phyloP scores from a whole-genome alignment of 2,113 vertebrate genomes.

The Apodemus sylvaticus region DNA sequence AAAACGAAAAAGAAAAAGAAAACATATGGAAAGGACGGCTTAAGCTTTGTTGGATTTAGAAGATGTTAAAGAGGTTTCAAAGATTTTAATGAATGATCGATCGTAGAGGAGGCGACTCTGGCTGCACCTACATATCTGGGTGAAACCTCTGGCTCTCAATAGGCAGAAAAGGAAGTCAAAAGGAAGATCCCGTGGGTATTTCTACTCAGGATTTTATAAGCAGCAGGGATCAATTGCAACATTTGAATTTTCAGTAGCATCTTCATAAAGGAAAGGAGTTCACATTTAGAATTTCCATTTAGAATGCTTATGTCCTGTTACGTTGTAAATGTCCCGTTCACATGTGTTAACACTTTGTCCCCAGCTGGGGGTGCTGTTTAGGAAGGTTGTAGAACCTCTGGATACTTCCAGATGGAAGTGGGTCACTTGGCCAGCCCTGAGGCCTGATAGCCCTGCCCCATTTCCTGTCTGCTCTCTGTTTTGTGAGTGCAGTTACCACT shows the following conservation, averaged over 20 bases:
- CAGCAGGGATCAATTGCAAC: background rate
- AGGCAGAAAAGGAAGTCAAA: background rate
- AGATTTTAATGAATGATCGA: constrained; percentile 22
- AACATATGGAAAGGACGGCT: background rate
- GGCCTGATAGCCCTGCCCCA: background rate
- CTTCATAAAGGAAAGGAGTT: background rate
- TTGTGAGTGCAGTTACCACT: too few relatives aligned
- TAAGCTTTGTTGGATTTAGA: background rate
- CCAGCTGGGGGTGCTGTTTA: background rate
- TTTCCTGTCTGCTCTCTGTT: background rate
- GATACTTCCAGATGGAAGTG: background rate
- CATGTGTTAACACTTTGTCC: background rate
- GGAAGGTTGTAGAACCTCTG: background rate
- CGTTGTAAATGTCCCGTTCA: background rate
- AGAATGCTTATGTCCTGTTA: background rate
- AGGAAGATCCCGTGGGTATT: background rate
- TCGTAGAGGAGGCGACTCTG: background rate
- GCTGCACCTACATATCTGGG: background rate
- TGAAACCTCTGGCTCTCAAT: background rate
- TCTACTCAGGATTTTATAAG: background rate
- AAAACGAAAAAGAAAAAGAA: background rate
- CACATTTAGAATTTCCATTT: background rate
- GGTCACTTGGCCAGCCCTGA: background rate
- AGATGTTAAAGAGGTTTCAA: background rate
- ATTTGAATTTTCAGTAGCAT: background rate